phyloP scores from a whole-genome alignment of 2,797 vertebrate species.

The Sebastes taczanowskii region DNA sequence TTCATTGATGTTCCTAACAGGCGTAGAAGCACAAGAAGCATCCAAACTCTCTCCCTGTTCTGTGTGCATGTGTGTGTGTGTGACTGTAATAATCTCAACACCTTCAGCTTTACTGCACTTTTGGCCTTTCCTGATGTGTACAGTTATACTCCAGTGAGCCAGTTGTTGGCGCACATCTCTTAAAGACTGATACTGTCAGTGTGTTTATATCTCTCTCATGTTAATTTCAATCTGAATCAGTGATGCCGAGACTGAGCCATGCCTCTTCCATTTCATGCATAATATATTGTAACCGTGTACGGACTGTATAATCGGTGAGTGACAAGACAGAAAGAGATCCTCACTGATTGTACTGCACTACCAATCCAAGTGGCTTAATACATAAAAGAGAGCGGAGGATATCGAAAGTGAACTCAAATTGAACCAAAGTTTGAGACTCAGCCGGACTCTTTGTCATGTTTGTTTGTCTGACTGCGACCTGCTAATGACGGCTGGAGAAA shows the following conservation, averaged over 20 bases:
- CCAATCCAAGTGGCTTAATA: conserved; percentile 31
- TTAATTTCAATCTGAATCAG: conserved; percentile 10
- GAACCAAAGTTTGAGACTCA: conserved; percentile 32
- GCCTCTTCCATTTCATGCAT: background rate
- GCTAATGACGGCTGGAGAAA: background rate
- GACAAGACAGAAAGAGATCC: background rate
- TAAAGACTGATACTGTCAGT: conserved; percentile 8
- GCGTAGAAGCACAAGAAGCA: conserved; percentile 61
- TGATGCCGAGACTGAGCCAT: conserved; percentile 23
- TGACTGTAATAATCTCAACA: conserved; percentile 27
- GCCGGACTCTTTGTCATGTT: background rate
- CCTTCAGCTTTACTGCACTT: conserved; percentile 39
- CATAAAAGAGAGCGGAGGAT: background rate
- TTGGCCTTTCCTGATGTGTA: conserved; percentile 40
- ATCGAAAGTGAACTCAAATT: background rate
- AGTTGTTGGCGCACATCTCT: conserved; percentile 7
- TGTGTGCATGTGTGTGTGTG: conserved; percentile 40
- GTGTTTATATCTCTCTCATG: background rate
- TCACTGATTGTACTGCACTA: conserved; percentile 27
- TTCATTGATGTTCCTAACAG: conserved; percentile 22
- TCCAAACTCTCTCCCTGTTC: conserved; percentile 16
- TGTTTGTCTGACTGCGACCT: background rate
- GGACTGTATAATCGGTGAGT: background rate
- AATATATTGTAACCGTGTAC: background rate
- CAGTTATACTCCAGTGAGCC: conserved; percentile 13